Percentiles rank a stretch among this genome's conserved stretches.
Conservation (phyloP, 2,888 invertebrate genomes). For the Cynaeus angustus region DNA sequence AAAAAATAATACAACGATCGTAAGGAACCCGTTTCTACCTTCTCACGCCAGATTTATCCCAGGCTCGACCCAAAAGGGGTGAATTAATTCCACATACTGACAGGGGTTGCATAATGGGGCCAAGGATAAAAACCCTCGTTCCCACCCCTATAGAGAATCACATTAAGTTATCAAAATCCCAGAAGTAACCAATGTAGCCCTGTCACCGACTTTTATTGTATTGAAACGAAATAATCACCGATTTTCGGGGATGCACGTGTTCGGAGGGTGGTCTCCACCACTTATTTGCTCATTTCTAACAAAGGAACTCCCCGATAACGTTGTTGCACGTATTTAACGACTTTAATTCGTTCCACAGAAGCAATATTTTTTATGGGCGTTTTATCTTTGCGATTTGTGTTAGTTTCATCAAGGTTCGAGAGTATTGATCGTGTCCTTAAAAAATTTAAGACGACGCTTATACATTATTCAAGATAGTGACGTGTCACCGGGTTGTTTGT, state of each 20-base stretch:
- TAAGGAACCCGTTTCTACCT: background rate
- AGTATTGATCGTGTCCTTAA: conserved; percentile 19
- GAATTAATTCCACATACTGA: conserved; percentile 24
- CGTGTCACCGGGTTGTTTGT: conserved; percentile 5
- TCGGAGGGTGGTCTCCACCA: background rate
- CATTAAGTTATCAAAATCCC: conserved; percentile 21
- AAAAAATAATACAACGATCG: too few species aligned
- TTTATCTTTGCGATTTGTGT: conserved; percentile 34
- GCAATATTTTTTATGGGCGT: conserved; percentile 29
- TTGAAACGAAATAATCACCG: background rate
- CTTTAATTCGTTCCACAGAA: conserved; percentile 22
- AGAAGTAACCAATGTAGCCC: conserved; percentile 11
- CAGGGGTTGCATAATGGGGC: conserved; percentile 30
- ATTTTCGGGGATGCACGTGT: conserved; percentile 17
- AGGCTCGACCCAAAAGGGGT: conserved; percentile 19
- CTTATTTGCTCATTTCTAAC: background rate
- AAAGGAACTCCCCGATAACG: background rate
- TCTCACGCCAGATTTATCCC: conserved; percentile 12
- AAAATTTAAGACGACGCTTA: conserved; percentile 6
- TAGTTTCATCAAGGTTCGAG: background rate
- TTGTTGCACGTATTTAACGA: conserved; percentile 11
- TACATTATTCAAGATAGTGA: conserved; percentile 7
- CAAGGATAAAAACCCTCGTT: conserved; percentile 28
- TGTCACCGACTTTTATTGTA: conserved; percentile 29
- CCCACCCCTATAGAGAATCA: conserved; percentile 19